These are phyloP conservation scores for Scaptomyza parva DNA, from an alignment of 2,888 invertebrate genomes.

Conservation along the genomic window DNA sequence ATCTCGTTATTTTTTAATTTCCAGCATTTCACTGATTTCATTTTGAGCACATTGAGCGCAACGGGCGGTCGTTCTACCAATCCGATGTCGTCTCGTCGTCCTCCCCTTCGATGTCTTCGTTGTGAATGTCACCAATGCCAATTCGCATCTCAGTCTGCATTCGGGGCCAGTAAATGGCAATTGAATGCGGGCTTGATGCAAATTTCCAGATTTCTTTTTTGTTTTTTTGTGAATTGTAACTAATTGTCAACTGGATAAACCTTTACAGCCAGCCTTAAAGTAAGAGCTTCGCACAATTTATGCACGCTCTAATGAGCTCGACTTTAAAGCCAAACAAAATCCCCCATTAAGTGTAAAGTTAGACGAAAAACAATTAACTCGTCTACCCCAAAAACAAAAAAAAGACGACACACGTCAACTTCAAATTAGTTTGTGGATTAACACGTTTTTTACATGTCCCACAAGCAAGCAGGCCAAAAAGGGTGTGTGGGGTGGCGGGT, in stretches of 20 bases:
- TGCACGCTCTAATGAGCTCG: slow-evolving; percentile 50
- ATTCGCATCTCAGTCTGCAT: slow-evolving; percentile 3
- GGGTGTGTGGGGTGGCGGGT: background rate
- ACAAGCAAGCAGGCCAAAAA: background rate
- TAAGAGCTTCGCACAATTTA: slow-evolving; percentile 41
- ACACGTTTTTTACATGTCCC: slow-evolving; percentile 67
- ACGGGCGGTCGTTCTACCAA: slow-evolving; percentile 19
- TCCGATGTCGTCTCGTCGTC: background rate
- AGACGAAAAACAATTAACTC: slow-evolving; percentile 68
- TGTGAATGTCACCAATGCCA: slow-evolving; percentile 17
- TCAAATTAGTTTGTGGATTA: slow-evolving; percentile 73
- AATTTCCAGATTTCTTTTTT: background rate
- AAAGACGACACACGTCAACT: slow-evolving; percentile 51
- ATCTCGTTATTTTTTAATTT: slow-evolving; percentile 82
- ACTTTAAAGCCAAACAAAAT: slow-evolving; percentile 64
- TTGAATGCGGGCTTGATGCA: slow-evolving; percentile 21
- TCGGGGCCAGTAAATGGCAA: slow-evolving; percentile 17
- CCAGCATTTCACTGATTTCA: slow-evolving; percentile 74
- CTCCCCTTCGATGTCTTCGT: background rate
- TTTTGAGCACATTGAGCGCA: slow-evolving; percentile 61
- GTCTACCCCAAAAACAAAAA: slow-evolving; percentile 17
- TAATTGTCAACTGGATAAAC: slow-evolving; percentile 48
- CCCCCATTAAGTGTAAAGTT: slow-evolving; percentile 46
- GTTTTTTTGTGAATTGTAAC: slow-evolving; percentile 37
- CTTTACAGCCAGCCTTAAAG: slow-evolving; percentile 36